Evolutionary conservation across 1,140 invertebrate genomes (phyloP), one percentile per base, ranked within the genome.

Genomic region (Propsilocerus akamusi): DNA sequence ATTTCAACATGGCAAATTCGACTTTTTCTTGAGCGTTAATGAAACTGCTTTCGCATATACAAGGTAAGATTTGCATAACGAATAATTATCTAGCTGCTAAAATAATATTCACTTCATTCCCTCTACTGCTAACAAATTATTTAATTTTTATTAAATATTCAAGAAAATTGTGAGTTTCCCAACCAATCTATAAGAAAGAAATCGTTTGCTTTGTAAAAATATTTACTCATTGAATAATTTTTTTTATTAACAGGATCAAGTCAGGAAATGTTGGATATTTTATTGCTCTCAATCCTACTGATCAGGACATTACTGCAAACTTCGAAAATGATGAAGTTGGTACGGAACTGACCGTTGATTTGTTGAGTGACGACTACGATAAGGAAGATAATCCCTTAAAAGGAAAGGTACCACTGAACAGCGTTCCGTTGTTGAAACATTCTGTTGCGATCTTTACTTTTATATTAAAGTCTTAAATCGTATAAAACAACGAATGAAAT

Each of bases 191-290:
- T 41, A 20, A 41, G 14, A 14, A 37, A n/a, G 6, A 7, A n/a
- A 7, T 37, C 6, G n/a, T n/a, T n/a, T n/a, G n/a, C n/a, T n/a
- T n/a, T 14, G 30, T 52, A n/a, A n/a, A n/a, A 37, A 17, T 37
- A 2, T 34, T 34, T 14, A 34, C 30, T 37, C n/a, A 37, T 28
- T 41, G 46, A 49, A 51, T 55, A 55, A 49, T 47, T 56, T 59
- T 47, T 56, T 52, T 55, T 50, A 50, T 63, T 58, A n/a, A 53
- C 50, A 80, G 81, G 65, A 62, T 80, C 47, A 77, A 77, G 55
- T 73, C 73, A 56, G 80, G 81, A 26, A 77, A 74, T 61, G 80
- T 80, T 5, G 80, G 80, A 8, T 77, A 72, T 58, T 61, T 83
- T 48, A 75, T 83, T 2, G 70, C 72, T 0, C 72, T 75, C 30